Base-by-base conservation (phyloP, 2,113 vertebrate genomes). In the Campylomormyrus numenius region DNA sequence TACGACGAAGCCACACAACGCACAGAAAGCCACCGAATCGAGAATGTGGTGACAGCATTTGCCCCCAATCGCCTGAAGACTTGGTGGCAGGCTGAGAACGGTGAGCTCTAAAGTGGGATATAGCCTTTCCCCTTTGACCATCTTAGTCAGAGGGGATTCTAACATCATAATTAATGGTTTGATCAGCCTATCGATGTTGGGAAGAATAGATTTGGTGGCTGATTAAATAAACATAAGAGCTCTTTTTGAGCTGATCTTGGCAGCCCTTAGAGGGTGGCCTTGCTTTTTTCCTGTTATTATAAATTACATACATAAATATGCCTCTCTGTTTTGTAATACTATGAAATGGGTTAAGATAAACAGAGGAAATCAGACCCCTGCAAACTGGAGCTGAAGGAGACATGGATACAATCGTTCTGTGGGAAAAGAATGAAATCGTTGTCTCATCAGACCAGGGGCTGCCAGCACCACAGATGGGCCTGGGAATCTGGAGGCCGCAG, bases 1-100 rank as follows among this genome's bases (percentile, higher is more conserved):
- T 98, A 97, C 88, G 94, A 97, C 0, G 95, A 97, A 19, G 94
- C 90, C 17, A 89, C 91, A 31, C 96, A 97, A 90, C 93, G 93
- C 85, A 95, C 95, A 13, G 96, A 95, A 90, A 96, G 96, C 89
- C 98, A 99, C 92, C 96, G 96, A 3, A 96, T 99, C 56, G 98
- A 99, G 94, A 99, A 99, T 8, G 98, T 99, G 0, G 98, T 99
- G 92, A 99, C 98, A 1, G 97, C 98, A 0, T 99, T 99, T 0
- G 98, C 95, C 85, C 97, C 96, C 0, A 99, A 99, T 93, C 96
- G 98, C 88, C 96, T 99, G 66, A 99, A 99, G 95, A 97, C 98
- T 77, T 99, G 98, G 98, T 99, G 98, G 98, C 98, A 99, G 92
- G 99, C 98, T 0, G 98, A 99, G 96, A 99, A 97, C 56, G 98